Base-by-base conservation (phyloP, 2,888 invertebrate species). In the Hedya salicella region DNA sequence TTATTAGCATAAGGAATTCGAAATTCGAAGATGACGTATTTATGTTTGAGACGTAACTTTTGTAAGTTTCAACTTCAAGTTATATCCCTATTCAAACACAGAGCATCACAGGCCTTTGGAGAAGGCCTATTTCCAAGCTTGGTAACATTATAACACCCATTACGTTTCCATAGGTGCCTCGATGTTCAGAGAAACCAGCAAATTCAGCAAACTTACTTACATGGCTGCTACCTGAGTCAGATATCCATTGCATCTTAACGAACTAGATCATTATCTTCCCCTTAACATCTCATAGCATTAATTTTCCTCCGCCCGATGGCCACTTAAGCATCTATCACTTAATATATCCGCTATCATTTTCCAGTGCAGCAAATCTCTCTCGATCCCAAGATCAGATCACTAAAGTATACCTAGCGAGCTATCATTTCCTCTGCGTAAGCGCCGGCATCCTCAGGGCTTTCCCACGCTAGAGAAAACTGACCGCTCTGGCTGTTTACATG, bases 381-480 rank as follows among this genome's bases (percentile, higher is more conserved):
- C 4, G 36, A 36, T 36, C 36, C 36, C 36, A 25, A 36, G 36
- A 36, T 36, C 6, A 2, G 9, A 36, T 36, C 36, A 36, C 36
- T 36, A 25, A 25, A 25, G 25, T 36, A 36, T 36, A 36, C 36
- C 36, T 6, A 36, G 36, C 36, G 36, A 36, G 2, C 36, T 36
- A 36, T 36, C 36, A 65, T 65, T 65, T 52, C 59, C 52, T 42
- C 16, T 14, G 9, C 36, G 30, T 25, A 50, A 50, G 40, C 52
- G 53, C 44, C 48, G 42, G 39, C 59, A 48, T 60, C 64, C 64
- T 64, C 63, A 32, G 44, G 49, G 54, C 49, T 62, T 78, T 77
- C 77, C 68, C 78, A 77, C 77, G 69, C 13, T 52, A 32, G 62
- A 60, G 66, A 63, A 57, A 60, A 65, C 65, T 39, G 39, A 25